Evolutionary conservation across 2,113 vertebrate species (phyloP), one percentile per base, ranked within the genome.

Genomic region (Apaloderma vittatum): DNA sequence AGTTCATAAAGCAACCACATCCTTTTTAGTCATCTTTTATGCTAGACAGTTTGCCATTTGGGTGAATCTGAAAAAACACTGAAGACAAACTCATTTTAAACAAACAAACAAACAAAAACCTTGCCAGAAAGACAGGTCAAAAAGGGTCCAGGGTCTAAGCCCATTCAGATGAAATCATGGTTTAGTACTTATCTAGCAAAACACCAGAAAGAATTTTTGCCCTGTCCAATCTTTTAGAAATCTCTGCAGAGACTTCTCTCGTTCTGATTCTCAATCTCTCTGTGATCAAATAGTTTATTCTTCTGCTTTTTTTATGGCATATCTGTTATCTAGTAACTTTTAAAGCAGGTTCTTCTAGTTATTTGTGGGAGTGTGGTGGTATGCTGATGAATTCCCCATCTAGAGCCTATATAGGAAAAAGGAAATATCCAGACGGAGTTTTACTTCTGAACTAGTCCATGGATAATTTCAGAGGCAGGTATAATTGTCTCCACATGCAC

Each of bases 341-440:
- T 86, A 94, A 23, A 65, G 66, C 83, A 67, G 48, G 48, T 54
- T 91, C 16, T 37, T 51, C 36, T 40, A 71, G 68, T 62, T 74
- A 65, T 57, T 77, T 71, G 51, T 57, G 82, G 67, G 48, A 90
- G 62, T 11, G 75, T 58, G 48, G 77, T 26, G 54, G 59, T 40
- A 92, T 57, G 79, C 88, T 88, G 63, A 91, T 83, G 92, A 93
- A 95, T 94, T 95, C 82, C 83, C 83, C 94, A 86, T 76, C 90
- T 54, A 95, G n/a, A 90, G 51, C 26, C 52, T 23, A n/a, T 18
- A 43, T 1, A 70, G 29, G 87, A 87, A 71, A 82, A 76, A 63
- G 59, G 79, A 93, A 94, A 91, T n/a, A 90, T 36, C 73, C 94
- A 92, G 82, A 95, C 75, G 86, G 74, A 68, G 68, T 52, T 93